phyloP scores from a whole-genome alignment of 2,888 invertebrate species.

The Leistus spinibarbis region DNA sequence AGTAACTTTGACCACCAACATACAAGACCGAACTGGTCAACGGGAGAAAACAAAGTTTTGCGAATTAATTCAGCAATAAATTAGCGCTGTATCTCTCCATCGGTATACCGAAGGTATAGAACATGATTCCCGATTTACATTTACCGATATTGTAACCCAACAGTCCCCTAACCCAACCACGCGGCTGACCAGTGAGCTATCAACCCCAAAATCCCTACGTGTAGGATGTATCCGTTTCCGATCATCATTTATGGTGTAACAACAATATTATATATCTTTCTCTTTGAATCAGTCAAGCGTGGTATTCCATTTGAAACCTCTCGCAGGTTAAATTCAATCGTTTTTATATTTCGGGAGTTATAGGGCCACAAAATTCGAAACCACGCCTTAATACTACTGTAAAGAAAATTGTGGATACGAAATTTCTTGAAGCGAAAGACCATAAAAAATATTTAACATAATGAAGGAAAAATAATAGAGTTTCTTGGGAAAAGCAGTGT shows the following conservation, averaged over 20 bases:
- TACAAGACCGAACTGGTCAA: background rate
- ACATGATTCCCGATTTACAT: constrained; percentile 30
- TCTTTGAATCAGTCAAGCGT: no score
- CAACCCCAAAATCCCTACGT: background rate
- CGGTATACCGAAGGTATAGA: constrained; percentile 2
- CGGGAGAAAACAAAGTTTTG: constrained; percentile 24
- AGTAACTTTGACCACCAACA: background rate
- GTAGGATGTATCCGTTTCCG: constrained; percentile 14
- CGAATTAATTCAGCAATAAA: constrained; percentile 36
- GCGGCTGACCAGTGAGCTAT: background rate
- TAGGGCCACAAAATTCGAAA: no score
- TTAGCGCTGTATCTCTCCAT: constrained; percentile 26
- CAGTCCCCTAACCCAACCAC: background rate
- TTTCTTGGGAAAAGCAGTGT: no score
- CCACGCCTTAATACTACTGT: no score
- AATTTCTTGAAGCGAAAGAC: no score
- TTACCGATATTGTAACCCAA: constrained; percentile 28
- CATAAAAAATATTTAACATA: no score
- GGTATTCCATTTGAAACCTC: no score
- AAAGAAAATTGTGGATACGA: no score
- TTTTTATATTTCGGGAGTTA: no score
- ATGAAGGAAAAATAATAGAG: no score
- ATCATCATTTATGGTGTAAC: background rate
- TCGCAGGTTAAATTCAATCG: background rate
- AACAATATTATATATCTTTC: background rate